These are phyloP conservation scores for Ichneumoninae sp. DNA, from an alignment of 2,888 invertebrate species.

Conservation along the genomic window DNA sequence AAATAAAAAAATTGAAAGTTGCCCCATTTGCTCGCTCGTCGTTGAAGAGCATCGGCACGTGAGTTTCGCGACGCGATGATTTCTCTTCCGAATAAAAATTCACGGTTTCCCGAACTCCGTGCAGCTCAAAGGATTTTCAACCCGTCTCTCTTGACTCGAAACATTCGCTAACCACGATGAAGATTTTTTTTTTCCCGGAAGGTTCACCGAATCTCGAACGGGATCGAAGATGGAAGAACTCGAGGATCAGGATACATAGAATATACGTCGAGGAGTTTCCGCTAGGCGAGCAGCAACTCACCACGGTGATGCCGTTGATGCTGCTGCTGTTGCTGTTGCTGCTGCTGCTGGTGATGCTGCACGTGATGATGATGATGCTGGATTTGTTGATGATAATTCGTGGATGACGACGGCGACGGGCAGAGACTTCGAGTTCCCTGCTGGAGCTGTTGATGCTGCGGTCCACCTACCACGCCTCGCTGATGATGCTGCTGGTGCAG, in stretches of 20 bases:
- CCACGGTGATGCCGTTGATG: conserved; percentile 85
- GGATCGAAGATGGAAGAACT: conserved; percentile 7
- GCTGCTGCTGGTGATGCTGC: conserved; percentile 73
- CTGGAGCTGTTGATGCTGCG: conserved; percentile 59
- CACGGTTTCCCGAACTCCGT: conserved; percentile 9
- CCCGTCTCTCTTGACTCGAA: not conserved
- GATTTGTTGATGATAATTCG: conserved; percentile 74
- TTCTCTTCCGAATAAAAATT: conserved; percentile 46
- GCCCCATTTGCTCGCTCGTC: conserved; percentile 49
- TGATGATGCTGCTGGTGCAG: conserved; percentile 44
- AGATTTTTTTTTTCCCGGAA: conserved; percentile 43
- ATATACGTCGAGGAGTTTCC: conserved; percentile 75
- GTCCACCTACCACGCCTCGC: conserved; percentile 4
- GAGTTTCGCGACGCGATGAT: conserved; percentile 33
- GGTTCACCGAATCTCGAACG: not conserved
- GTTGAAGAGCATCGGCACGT: conserved; percentile 34
- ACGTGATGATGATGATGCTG: conserved; percentile 82
- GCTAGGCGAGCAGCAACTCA: conserved; percentile 85
- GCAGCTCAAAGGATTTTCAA: not conserved
- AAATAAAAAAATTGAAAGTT: conserved; percentile 45
- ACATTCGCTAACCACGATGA: not conserved
- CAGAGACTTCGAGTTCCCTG: conserved; percentile 72
- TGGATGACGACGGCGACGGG: conserved; percentile 77
- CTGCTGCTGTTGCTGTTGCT: conserved; percentile 83
- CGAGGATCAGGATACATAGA: conserved; percentile 36